phyloP scores from a whole-genome alignment of 2,888 invertebrate genomes.

The Frankliniella fusca region DNA sequence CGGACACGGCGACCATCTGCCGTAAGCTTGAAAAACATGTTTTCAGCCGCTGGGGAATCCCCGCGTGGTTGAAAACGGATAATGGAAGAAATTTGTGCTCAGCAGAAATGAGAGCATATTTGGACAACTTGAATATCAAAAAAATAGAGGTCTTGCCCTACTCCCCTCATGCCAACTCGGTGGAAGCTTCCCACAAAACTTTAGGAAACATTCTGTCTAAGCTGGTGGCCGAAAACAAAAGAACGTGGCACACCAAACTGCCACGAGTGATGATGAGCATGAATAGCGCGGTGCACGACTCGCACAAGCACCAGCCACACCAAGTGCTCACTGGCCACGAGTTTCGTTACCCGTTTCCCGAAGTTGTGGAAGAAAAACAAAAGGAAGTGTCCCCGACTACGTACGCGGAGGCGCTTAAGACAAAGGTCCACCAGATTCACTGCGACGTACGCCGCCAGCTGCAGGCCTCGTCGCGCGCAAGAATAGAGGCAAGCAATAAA shows the following conservation, averaged over 20 bases:
- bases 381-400: background rate
- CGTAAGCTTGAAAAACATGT: background rate
- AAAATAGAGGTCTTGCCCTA: background rate
- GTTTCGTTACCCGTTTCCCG: background rate
- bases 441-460: background rate
- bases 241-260: background rate
- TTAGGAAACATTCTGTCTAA: background rate
- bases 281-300: background rate
- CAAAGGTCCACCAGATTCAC: background rate
- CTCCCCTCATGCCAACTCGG: background rate
- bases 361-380: background rate
- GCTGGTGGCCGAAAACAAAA: background rate
- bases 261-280: background rate
- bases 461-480: background rate
- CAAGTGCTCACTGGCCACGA: background rate
- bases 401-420: background rate
- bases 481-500: background rate
- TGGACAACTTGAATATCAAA: background rate
- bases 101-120: background rate
- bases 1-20: background rate
- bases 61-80: background rate
- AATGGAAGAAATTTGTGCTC: background rate
- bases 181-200: background rate
- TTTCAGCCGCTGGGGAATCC: background rate
- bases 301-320: background rate